A percentile compares a stretch with the other conserved stretches of the same genome.
Evolutionary conservation across 1,140 invertebrate genomes (phyloP).

Genomic region (Neodiprion pinetum): DNA sequence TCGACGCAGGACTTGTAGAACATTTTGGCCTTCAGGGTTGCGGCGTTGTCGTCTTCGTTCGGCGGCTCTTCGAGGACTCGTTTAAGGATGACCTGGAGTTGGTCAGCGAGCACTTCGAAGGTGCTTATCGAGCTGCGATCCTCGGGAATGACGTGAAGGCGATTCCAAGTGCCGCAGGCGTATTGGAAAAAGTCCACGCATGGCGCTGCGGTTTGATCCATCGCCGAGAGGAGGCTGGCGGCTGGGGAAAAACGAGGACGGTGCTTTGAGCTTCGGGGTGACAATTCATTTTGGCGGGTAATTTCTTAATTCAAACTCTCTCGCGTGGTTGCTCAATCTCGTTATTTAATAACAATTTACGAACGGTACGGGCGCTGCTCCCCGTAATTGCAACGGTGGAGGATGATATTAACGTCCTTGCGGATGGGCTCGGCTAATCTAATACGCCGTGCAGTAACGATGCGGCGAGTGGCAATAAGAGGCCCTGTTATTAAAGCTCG

Average conservation of each 20-base stretch:
- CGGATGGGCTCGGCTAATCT: too few relatives aligned
- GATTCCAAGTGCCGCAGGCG: slow-evolving; percentile 91
- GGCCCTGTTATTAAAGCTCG: too few relatives aligned
- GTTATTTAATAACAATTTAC: slow-evolving; percentile 13
- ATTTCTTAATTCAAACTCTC: slow-evolving; percentile 11
- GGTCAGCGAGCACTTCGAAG: slow-evolving; percentile 88
- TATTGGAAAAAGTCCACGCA: slow-evolving; percentile 91
- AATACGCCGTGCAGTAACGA: too few relatives aligned
- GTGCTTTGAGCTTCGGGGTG: neutral
- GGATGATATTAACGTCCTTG: too few relatives aligned
- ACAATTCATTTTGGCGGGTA: neutral
- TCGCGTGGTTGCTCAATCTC: neutral
- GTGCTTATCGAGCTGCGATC: slow-evolving; percentile 87
- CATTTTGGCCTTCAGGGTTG: slow-evolving; percentile 82
- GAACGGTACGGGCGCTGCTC: too few relatives aligned
- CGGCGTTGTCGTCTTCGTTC: slow-evolving; percentile 70
- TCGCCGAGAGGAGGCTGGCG: slow-evolving; percentile 81
- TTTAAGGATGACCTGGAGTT: slow-evolving; percentile 85
- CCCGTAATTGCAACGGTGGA: too few relatives aligned
- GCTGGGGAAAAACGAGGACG: slow-evolving; percentile 64
- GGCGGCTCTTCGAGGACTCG: slow-evolving; percentile 76
- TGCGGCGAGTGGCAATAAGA: too few relatives aligned
- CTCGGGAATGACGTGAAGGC: slow-evolving; percentile 87
- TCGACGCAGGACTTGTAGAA: slow-evolving; percentile 90
- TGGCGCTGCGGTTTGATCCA: slow-evolving; percentile 82